phyloP scores from a whole-genome alignment of 2,888 invertebrate genomes.

The Aelia acuminata region DNA sequence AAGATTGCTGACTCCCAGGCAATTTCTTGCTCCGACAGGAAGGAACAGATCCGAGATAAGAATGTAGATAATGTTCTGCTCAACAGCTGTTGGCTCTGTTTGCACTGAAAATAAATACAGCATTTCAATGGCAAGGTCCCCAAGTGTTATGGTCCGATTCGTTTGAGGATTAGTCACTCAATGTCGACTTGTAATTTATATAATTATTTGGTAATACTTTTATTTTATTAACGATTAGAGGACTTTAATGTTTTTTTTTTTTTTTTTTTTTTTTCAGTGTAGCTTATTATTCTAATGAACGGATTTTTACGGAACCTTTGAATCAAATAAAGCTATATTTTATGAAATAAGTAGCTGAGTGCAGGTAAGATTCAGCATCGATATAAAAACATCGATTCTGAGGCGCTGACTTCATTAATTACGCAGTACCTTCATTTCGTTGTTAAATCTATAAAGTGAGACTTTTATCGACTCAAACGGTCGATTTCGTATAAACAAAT shows the following conservation, averaged over 20 bases:
- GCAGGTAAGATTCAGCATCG: too few species aligned
- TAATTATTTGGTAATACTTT: background rate
- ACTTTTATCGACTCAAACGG: too few species aligned
- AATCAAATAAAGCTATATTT: too few species aligned
- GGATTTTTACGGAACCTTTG: too few species aligned
- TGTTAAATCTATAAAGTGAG: too few species aligned
- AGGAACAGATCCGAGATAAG: constrained; percentile 5
- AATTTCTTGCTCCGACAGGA: constrained; percentile 31
- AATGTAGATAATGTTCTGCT: background rate
- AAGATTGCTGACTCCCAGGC: background rate
- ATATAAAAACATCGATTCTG: too few species aligned
- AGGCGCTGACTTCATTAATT: too few species aligned
- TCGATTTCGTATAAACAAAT: too few species aligned
- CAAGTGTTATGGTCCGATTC: background rate
- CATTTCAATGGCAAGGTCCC: background rate
- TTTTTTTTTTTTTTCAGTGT: too few species aligned
- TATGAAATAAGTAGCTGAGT: too few species aligned
- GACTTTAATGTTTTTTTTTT: background rate
- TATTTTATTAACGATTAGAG: background rate
- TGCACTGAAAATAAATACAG: constrained; percentile 12
- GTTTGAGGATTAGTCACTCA: background rate
- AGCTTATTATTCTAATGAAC: too few species aligned
- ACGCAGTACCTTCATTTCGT: too few species aligned
- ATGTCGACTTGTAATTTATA: background rate
- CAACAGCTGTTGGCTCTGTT: background rate